Evolutionary conservation across 2,888 invertebrate genomes (phyloP).

Genomic region (Erebia aethiops): DNA sequence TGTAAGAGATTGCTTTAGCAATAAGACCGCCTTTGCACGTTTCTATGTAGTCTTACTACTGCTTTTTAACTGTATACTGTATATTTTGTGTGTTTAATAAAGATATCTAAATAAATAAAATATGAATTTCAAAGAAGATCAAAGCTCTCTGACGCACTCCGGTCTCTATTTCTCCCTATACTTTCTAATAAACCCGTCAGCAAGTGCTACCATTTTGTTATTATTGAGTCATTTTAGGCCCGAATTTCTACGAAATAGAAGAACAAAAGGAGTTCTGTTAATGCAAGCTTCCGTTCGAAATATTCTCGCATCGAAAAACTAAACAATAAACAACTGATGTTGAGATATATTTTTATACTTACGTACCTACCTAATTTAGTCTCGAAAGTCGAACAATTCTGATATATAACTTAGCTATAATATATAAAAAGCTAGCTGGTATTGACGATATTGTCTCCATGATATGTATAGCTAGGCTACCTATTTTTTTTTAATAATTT

Average conservation of each 20-base stretch:
- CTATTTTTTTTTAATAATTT: background rate
- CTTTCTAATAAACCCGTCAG: conserved; percentile 22
- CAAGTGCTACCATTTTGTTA: conserved; percentile 19
- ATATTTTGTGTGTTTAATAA: no score
- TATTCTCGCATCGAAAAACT: conserved; percentile 1
- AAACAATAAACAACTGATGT: background rate
- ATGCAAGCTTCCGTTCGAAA: conserved; percentile 25
- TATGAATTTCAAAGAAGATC: background rate
- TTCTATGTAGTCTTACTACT: no score
- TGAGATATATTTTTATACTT: background rate
- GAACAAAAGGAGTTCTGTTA: conserved; percentile 17
- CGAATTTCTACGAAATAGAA: conserved; percentile 15
- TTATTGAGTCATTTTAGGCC: conserved; percentile 19
- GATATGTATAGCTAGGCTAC: no score
- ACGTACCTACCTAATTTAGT: background rate
- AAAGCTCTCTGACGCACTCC: conserved; percentile 14
- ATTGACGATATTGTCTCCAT: no score
- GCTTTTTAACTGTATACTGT: no score
- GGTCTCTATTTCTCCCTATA: background rate
- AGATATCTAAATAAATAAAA: background rate
- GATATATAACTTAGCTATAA: background rate
- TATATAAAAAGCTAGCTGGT: background rate
- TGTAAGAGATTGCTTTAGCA: no score
- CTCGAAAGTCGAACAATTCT: background rate
- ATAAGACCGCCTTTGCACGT: no score